Percentiles rank a stretch among this genome's conserved stretches.
Evolutionary conservation across 2,797 vertebrate genomes (phyloP).

Genomic region (Pseudopleuronectes americanus): DNA sequence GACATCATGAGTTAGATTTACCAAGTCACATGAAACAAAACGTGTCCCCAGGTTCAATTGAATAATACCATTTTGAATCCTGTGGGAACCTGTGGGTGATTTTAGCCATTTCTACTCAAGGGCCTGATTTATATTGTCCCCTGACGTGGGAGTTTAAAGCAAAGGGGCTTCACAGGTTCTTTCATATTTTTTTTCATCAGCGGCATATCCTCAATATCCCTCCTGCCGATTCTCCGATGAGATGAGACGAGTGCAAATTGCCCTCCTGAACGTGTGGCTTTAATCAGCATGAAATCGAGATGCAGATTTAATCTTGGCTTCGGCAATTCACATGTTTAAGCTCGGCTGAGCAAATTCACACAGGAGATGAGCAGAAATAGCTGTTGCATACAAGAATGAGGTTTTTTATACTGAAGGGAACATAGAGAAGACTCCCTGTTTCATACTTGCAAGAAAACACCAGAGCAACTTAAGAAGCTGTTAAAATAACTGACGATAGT

Average conservation of each 20-base stretch:
- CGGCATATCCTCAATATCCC: slow-evolving; percentile 53
- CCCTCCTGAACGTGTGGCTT: slow-evolving; percentile 55
- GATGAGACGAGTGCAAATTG: slow-evolving; percentile 71
- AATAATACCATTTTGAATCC: neutral
- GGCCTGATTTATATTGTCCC: slow-evolving; percentile 31
- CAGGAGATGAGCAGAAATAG: slow-evolving; percentile 29
- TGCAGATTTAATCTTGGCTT: slow-evolving; percentile 63
- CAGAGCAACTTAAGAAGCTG: slow-evolving; percentile 3
- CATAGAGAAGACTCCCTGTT: neutral
- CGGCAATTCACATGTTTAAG: slow-evolving; percentile 38
- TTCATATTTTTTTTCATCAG: slow-evolving; percentile 50
- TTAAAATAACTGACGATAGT: slow-evolving; percentile 39
- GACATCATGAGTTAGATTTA: neutral
- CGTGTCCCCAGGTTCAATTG: neutral
- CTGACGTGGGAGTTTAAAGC: slow-evolving; percentile 22
- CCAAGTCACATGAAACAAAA: neutral
- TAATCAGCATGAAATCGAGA: slow-evolving; percentile 64
- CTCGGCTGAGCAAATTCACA: slow-evolving; percentile 26
- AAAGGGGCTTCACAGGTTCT: slow-evolving; percentile 23
- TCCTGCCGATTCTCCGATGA: slow-evolving; percentile 47
- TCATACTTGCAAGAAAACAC: neutral
- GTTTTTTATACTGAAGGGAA: slow-evolving; percentile 13
- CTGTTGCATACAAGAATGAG: slow-evolving; percentile 18
- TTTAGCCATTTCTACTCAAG: slow-evolving; percentile 27
- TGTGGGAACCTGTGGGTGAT: slow-evolving; percentile 9